Conservation (phyloP, 53 echinoderm and acorn worm species). For the Holothuria leucospilota region DNA sequence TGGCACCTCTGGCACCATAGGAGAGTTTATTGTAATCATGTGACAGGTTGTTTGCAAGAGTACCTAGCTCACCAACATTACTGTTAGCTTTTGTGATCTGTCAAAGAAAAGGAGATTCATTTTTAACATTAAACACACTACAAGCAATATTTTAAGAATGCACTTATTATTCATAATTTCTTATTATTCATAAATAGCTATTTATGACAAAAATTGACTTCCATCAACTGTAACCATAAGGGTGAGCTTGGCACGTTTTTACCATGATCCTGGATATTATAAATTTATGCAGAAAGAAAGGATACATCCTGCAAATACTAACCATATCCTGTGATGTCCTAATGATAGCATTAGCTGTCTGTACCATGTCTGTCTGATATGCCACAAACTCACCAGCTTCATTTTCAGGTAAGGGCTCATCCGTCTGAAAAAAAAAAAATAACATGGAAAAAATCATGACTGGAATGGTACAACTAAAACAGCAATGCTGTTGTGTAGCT, state of each 20-base stretch:
- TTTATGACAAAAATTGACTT: too few relatives aligned
- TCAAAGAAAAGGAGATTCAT: not conserved
- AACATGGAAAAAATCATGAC: not conserved
- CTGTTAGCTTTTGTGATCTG: constrained; percentile 92
- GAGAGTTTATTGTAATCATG: constrained; percentile 89
- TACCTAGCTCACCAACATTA: constrained; percentile 88
- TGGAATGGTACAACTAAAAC: too few relatives aligned
- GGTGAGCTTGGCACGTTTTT: too few relatives aligned
- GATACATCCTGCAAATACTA: not conserved
- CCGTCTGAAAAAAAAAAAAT: constrained; percentile 68
- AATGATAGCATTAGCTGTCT: constrained; percentile 87
- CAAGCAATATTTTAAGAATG: too few relatives aligned
- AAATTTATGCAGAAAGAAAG: too few relatives aligned
- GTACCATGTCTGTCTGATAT: constrained; percentile 97
- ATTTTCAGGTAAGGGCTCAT: constrained; percentile 80
- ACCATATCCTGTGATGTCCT: constrained; percentile 93
- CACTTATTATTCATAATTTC: too few relatives aligned
- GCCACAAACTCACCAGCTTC: constrained; percentile 96
- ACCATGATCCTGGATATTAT: too few relatives aligned
- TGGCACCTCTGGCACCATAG: constrained; percentile 81
- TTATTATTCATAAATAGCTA: too few relatives aligned
- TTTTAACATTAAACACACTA: too few relatives aligned
- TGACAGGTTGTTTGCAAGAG: constrained; percentile 86
- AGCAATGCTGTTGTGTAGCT: too few relatives aligned
- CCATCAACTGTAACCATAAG: too few relatives aligned